Conservation (phyloP, 2,113 vertebrate genomes). For the Leiothrix lutea region DNA sequence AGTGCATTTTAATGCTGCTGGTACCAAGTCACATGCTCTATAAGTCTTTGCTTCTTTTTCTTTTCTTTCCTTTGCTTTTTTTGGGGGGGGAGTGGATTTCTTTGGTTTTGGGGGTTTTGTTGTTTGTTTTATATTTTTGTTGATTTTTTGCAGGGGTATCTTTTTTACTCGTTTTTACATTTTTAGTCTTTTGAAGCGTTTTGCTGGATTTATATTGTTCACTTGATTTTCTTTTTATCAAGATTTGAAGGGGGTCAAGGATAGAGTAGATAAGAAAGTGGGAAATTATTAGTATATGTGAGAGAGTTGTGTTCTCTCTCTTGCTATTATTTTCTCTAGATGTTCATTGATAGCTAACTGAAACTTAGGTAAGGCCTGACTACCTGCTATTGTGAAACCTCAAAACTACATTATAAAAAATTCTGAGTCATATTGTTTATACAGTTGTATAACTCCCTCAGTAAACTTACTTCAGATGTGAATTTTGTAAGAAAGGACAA, state of each 20-base stretch:
- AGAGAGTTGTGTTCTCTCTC: neutral
- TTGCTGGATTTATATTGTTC: neutral
- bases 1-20: neutral
- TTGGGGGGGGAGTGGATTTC: accelerated
- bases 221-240: neutral
- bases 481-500: neutral
- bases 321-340: neutral
- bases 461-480: neutral
- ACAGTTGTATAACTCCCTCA: neutral
- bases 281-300: accelerated
- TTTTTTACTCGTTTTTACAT: neutral
- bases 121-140: too few relatives aligned
- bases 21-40: accelerated
- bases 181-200: neutral
- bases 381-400: neutral
- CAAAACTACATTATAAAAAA: neutral
- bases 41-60: neutral
- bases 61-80: neutral
- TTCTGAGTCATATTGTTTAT: neutral
- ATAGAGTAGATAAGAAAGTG: neutral
- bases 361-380: neutral
- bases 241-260: neutral
- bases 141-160: too few relatives aligned
- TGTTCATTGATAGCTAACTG: neutral
- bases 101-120: neutral